Conservation (phyloP, 1,140 invertebrate genomes). For the Calycopis cecrops region DNA sequence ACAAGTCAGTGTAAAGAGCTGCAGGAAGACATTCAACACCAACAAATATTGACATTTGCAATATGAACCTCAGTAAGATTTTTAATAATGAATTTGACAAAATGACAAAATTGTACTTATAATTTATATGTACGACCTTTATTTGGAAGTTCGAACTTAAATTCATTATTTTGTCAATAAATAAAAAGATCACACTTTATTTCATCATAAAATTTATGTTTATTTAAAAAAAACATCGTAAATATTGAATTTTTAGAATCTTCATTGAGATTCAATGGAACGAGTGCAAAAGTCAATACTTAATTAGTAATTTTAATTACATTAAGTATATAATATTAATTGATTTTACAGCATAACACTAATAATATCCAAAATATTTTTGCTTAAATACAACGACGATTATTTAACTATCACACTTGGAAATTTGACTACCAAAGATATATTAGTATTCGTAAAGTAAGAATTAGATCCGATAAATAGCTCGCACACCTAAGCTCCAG, state of each 20-base stretch:
- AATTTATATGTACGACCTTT: no score
- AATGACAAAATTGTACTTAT: no score
- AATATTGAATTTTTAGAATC: neutral
- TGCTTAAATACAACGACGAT: conserved; percentile 17
- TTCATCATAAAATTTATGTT: no score
- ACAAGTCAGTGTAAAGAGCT: conserved; percentile 73
- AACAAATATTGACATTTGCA: conserved; percentile 30
- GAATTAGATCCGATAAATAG: conserved; percentile 13
- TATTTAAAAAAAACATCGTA: no score
- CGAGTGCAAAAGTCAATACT: conserved; percentile 28
- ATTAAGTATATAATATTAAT: conserved; percentile 33
- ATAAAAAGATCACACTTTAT: no score
- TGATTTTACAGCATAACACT: conserved; percentile 61
- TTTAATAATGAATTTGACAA: neutral
- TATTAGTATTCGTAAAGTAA: conserved; percentile 15
- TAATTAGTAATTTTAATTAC: conserved; percentile 42
- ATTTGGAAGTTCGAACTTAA: no score
- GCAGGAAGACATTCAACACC: conserved; percentile 70
- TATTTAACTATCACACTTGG: conserved; percentile 21
- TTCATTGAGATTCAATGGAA: neutral
- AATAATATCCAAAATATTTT: conserved; percentile 65
- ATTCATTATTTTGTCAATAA: no score
- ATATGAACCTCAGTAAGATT: conserved; percentile 1
- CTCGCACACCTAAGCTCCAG: conserved; percentile 27
- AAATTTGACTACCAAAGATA: conserved; percentile 14